These are phyloP conservation scores for Zygothrica quintamaculata DNA, from an alignment of 2,888 invertebrate genomes.

Conservation along the genomic window DNA sequence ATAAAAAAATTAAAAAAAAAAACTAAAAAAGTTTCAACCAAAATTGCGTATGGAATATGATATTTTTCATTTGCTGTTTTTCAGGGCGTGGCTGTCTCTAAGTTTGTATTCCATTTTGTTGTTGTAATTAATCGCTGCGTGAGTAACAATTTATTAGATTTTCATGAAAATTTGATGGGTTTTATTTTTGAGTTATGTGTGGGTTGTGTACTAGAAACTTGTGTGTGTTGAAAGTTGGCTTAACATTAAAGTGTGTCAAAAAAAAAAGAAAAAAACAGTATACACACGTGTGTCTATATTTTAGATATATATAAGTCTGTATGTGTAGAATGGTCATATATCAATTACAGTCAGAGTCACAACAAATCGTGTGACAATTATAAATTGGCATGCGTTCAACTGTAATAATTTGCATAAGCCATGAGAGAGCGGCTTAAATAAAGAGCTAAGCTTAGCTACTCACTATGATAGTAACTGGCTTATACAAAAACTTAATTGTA, in stretches of 20 bases:
- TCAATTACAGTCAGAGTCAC: slow-evolving; percentile 75
- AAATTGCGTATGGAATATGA: slow-evolving; percentile 34
- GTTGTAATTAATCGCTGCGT: slow-evolving; percentile 73
- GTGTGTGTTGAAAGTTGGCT: slow-evolving; percentile 27
- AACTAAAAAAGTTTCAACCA: slow-evolving; percentile 3
- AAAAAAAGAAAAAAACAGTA: slow-evolving; percentile 11
- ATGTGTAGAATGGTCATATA: slow-evolving; percentile 57
- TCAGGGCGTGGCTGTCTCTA: slow-evolving; percentile 51
- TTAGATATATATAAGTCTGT: too few relatives aligned
- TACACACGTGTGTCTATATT: slow-evolving; percentile 60
- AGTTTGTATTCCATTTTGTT: slow-evolving; percentile 21
- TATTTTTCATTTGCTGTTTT: slow-evolving; percentile 52
- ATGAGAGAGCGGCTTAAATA: slow-evolving; percentile 65
- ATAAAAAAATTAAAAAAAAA: too few relatives aligned
- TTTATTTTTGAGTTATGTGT: slow-evolving; percentile 60
- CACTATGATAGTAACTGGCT: slow-evolving; percentile 23
- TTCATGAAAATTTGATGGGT: slow-evolving; percentile 69
- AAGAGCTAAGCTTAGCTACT: slow-evolving; percentile 50
- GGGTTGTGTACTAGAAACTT: slow-evolving; percentile 40
- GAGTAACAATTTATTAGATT: slow-evolving; percentile 72
- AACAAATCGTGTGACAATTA: slow-evolving; percentile 78
- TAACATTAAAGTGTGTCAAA: slow-evolving; percentile 67
- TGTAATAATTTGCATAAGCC: slow-evolving; percentile 65
- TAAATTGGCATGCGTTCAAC: slow-evolving; percentile 66
- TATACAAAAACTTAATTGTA: slow-evolving; percentile 30